Conservation (phyloP, 2,797 vertebrate genomes). For the Gymnothorax reevesii region DNA sequence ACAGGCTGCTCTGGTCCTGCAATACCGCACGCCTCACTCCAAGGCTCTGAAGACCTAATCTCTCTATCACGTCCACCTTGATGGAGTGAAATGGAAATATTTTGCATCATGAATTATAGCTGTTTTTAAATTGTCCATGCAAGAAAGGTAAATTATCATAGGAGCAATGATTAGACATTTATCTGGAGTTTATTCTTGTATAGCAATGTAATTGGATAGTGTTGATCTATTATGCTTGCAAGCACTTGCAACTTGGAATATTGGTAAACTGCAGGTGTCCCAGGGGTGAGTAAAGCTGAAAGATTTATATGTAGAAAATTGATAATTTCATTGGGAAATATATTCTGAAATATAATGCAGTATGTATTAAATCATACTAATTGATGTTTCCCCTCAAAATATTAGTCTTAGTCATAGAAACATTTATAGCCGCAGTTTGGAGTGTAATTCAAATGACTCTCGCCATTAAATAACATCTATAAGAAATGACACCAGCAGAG, state of each 20-base stretch:
- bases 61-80: too few relatives aligned
- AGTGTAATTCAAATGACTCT: constrained; percentile 32
- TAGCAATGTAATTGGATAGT: neutral
- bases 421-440: constrained; percentile 19
- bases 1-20: neutral
- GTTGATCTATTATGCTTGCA: neutral
- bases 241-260: neutral
- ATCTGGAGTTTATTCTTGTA: neutral
- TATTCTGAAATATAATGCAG: constrained; percentile 16
- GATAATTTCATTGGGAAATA: neutral
- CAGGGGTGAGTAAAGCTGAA: neutral
- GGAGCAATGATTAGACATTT: neutral
- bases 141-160: neutral
- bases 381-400: constrained; percentile 12
- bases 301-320: neutral
- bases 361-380: constrained; percentile 17
- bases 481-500: constrained; percentile 25
- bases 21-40: neutral
- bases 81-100: neutral
- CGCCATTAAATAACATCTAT: constrained; percentile 30
- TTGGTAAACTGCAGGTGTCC: neutral
- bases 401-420: neutral
- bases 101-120: neutral
- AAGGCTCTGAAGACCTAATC: neutral
- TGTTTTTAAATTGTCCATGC: neutral